These are phyloP conservation scores for Drepana arcuata DNA, from an alignment of 1,140 invertebrate species.

Conservation along the genomic window DNA sequence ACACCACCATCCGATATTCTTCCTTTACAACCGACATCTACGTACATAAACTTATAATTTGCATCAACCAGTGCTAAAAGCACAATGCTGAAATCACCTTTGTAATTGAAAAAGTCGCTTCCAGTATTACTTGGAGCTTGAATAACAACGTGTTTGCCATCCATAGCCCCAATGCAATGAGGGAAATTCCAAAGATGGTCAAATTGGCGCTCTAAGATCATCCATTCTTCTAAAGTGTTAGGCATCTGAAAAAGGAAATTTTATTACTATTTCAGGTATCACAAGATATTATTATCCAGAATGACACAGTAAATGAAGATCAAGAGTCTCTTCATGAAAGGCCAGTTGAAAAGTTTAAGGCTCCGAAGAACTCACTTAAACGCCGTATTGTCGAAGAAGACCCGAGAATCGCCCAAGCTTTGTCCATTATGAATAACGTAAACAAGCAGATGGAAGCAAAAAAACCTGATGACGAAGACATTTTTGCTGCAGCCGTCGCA, in stretches of 20 bases:
- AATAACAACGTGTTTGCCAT: conserved; percentile 42
- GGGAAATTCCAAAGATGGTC: background rate
- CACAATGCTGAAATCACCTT: conserved; percentile 3
- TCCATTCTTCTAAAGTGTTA: conserved; percentile 7
- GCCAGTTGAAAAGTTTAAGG: conserved; percentile 12
- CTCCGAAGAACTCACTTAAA: conserved; percentile 8
- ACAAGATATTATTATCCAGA: conserved; percentile 2
- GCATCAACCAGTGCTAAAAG: conserved; percentile 2
- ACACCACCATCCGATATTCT: background rate
- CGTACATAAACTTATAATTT: no score
- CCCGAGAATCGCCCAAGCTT: conserved; percentile 12
- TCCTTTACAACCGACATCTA: background rate
- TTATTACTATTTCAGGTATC: conserved; percentile 5
- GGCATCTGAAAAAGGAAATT: conserved; percentile 5
- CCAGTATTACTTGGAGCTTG: conserved; percentile 5
- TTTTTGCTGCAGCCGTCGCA: conserved; percentile 7
- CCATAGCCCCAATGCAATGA: conserved; percentile 18
- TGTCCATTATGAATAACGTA: conserved; percentile 11
- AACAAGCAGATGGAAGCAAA: conserved; percentile 10
- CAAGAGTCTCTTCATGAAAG: conserved; percentile 12
- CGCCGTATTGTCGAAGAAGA: conserved; percentile 9
- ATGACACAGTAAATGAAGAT: conserved; percentile 11
- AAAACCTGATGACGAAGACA: conserved; percentile 13
- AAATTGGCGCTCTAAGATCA: conserved; percentile 2
- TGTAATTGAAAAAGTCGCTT: conserved; percentile 2